These are phyloP conservation scores for Aradus depressus DNA, from an alignment of 2,888 invertebrate genomes.

Conservation along the genomic window DNA sequence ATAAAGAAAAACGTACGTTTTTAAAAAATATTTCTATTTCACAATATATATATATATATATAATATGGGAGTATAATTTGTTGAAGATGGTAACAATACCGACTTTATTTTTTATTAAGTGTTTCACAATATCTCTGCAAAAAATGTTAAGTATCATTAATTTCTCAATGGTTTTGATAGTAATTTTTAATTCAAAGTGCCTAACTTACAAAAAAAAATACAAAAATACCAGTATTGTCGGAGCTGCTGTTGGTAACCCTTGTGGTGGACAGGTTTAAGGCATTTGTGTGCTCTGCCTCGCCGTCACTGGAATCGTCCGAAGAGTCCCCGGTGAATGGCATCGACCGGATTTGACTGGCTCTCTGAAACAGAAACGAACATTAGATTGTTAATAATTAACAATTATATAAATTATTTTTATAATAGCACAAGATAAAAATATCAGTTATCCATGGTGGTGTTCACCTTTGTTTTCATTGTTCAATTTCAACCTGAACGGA, in stretches of 20 bases:
- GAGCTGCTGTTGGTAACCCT: slow-evolving; percentile 42
- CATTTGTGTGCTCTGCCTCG: slow-evolving; percentile 47
- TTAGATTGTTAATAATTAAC: too few species aligned
- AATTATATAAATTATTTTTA: too few species aligned
- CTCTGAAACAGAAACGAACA: slow-evolving; percentile 45
- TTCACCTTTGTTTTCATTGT: too few species aligned
- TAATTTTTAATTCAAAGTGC: too few species aligned
- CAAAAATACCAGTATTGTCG: slow-evolving; percentile 39
- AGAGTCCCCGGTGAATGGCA: slow-evolving; percentile 91
- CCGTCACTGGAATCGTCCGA: slow-evolving; percentile 92
- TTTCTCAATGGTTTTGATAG: too few species aligned
- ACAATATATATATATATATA: neutral
- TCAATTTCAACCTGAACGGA: too few species aligned
- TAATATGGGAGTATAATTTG: neutral
- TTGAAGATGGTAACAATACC: neutral
- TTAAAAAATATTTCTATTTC: neutral
- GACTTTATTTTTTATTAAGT: too few species aligned
- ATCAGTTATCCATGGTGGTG: too few species aligned
- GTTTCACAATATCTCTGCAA: too few species aligned
- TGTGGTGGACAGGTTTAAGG: slow-evolving; percentile 38
- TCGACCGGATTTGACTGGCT: slow-evolving; percentile 89
- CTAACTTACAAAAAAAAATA: neutral
- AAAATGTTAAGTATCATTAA: too few species aligned
- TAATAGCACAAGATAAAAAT: too few species aligned
- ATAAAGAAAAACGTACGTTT: too few species aligned